phyloP scores from a whole-genome alignment of 2,888 invertebrate species.

The Scaptomyza parva region DNA sequence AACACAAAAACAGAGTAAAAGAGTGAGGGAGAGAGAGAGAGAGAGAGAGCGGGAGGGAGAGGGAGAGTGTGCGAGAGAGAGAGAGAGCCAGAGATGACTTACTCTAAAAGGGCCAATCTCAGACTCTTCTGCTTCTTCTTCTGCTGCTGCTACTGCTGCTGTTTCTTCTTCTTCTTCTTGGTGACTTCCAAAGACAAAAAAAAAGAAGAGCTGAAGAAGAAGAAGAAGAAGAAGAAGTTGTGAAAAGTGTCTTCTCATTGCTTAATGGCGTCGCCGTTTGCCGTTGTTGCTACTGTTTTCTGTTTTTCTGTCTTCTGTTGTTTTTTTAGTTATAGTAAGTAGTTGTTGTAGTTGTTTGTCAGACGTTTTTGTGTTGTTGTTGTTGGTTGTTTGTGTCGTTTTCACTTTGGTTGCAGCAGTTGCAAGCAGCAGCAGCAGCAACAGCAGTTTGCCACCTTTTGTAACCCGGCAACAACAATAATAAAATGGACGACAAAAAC shows the following conservation, averaged over 20 bases:
- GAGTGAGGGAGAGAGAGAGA: too few relatives aligned
- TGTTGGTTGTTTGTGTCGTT: conserved; percentile 53
- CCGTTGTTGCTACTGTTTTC: conserved; percentile 74
- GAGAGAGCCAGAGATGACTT: conserved; percentile 28
- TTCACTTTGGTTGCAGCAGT: conserved; percentile 64
- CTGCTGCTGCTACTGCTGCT: too few relatives aligned
- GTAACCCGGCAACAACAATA: conserved; percentile 58
- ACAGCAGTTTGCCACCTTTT: conserved; percentile 57
- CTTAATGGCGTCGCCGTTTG: conserved; percentile 74
- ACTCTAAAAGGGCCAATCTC: conserved; percentile 49
- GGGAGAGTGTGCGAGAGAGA: neutral
- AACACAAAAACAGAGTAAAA: too few relatives aligned
- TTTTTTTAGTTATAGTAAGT: too few relatives aligned
- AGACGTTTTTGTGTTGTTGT: conserved; percentile 10
- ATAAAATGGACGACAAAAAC: conserved; percentile 57
- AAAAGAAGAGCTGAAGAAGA: conserved; percentile 37
- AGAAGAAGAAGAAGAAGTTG: conserved; percentile 7
- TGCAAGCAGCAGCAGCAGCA: too few relatives aligned
- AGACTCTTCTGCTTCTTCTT: conserved; percentile 4
- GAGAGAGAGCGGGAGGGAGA: too few relatives aligned
- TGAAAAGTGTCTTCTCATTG: conserved; percentile 76
- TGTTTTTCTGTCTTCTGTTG: conserved; percentile 17
- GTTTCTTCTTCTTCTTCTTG: too few relatives aligned
- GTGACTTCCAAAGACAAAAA: conserved; percentile 13
- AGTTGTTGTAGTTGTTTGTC: conserved; percentile 10